Base-by-base conservation (phyloP, 2,888 invertebrate genomes). In the Odontocerum albicorne region DNA sequence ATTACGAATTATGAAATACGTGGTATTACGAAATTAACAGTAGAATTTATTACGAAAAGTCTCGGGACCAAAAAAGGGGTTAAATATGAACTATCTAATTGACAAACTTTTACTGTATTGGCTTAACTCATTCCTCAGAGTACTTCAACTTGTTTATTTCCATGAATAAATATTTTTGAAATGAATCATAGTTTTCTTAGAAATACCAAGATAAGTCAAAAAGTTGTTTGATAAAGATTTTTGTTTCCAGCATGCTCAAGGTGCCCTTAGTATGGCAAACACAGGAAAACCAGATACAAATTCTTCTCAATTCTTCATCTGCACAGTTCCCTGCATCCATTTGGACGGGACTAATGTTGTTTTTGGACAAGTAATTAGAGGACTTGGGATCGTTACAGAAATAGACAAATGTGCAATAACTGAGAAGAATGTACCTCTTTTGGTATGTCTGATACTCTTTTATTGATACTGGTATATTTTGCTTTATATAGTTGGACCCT, bases 241-340 rank as follows among this genome's bases (percentile, higher is more conserved):
- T 35, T 21, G 20, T 32, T 59, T 50, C 65, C 78, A 91, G 79
- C 81, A 84, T 32, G 70, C 75, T 1, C 77, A 76, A 42, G 90
- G 90, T 2, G 77, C 83, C 1, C 74, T 92, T 0, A 89, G 89
- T 64, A 89, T 90, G 88, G 86, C 87, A 64, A 97, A 88, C 73
- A 86, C 79, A 69, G 95, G 86, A 46, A 69, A 70, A 63, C 83
- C 84, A 10, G 80, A 97, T 70, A 90, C 92, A 6, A 97, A 96
- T 70, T 91, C 90, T 62, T 96, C 96, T 0, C 98, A 98, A 73
- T 98, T 98, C 75, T 92, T 96, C 68, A 90, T 97, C 55, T 89
- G 91, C 1, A 84, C 86, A 0, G 85, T 83, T 1, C 81, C 84
- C 1, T 89, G 90, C 65, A 73, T 81, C 1, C 92, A 93, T 67